Percentiles rank a stretch among this genome's conserved stretches.
These are phyloP conservation scores for Drosophila ironensis DNA, from an alignment of 1,140 invertebrate genomes.

Conservation along the genomic window DNA sequence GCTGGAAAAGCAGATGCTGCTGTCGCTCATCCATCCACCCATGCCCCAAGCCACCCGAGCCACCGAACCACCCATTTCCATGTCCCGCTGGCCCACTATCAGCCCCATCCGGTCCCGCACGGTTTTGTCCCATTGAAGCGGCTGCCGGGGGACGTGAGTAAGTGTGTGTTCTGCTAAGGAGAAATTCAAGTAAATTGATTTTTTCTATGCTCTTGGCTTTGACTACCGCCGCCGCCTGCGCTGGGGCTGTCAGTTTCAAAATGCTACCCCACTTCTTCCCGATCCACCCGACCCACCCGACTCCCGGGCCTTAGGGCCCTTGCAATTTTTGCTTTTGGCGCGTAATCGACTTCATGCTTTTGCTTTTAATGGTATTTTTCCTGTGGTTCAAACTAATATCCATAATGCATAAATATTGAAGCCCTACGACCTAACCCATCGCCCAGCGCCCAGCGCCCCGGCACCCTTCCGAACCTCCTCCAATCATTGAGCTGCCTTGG, in stretches of 20 bases:
- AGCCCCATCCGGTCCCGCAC: neutral
- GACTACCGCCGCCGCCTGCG: slow-evolving; percentile 29
- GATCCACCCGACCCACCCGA: neutral
- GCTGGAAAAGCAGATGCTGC: slow-evolving; percentile 63
- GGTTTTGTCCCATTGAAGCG: slow-evolving; percentile 75
- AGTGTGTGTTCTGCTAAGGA: slow-evolving; percentile 47
- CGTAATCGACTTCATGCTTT: slow-evolving; percentile 80
- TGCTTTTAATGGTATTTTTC: slow-evolving; percentile 80
- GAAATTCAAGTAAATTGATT: slow-evolving; percentile 81
- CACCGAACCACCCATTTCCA: neutral
- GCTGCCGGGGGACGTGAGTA: slow-evolving; percentile 30
- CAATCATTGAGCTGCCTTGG: slow-evolving; percentile 61
- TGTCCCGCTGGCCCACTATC: slow-evolving; percentile 10
- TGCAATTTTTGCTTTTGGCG: slow-evolving; percentile 75
- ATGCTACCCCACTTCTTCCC: slow-evolving; percentile 30
- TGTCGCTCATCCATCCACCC: slow-evolving; percentile 67
- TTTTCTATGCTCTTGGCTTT: slow-evolving; percentile 56
- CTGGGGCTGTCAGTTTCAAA: slow-evolving; percentile 66
- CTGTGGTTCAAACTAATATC: slow-evolving; percentile 80
- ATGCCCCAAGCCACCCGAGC: neutral
- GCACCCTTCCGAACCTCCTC: slow-evolving; percentile 25
- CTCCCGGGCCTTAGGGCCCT: slow-evolving; percentile 17
- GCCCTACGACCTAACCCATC: slow-evolving; percentile 57
- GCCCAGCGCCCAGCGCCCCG: neutral
- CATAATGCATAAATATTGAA: slow-evolving; percentile 80